Evolutionary conservation across 2,888 invertebrate genomes (phyloP).

Genomic region (Ashinkailepas kermadecensis): DNA sequence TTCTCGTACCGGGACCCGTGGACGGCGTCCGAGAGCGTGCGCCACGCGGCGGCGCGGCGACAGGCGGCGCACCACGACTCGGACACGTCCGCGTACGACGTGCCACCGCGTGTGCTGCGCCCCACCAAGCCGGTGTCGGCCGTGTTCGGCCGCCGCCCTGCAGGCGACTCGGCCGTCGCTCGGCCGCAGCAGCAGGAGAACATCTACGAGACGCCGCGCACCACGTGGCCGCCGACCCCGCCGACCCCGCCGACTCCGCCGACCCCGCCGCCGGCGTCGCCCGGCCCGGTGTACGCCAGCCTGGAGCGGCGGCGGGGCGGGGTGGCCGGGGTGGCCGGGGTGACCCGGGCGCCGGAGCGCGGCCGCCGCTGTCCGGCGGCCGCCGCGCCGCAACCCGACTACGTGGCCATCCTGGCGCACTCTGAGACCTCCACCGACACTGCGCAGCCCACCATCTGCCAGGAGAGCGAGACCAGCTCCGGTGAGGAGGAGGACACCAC

Average conservation of each 20-base stretch:
- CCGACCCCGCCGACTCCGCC: background rate
- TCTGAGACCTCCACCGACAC: background rate
- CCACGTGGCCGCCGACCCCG: background rate
- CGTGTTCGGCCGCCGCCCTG: background rate
- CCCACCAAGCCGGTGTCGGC: background rate
- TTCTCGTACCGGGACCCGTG: slow-evolving; percentile 6
- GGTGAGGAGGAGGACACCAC: slow-evolving; percentile 16
- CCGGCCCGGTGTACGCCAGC: background rate
- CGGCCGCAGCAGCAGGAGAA: background rate
- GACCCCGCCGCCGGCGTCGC: background rate
- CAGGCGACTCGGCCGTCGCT: background rate
- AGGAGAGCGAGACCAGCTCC: slow-evolving; percentile 19
- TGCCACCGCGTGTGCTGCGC: background rate
- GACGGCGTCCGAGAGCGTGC: background rate
- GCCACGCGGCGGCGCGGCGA: background rate
- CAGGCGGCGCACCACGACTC: background rate
- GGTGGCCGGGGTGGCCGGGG: background rate
- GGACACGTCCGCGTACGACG: background rate
- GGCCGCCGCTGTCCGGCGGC: background rate
- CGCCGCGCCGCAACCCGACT: slow-evolving; percentile 6
- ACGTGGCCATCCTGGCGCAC: background rate
- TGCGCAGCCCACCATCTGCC: slow-evolving; percentile 6
- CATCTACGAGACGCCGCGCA: slow-evolving; percentile 12
- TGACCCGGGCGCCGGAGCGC: background rate
- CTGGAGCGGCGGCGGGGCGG: background rate